phyloP scores from a whole-genome alignment of 2,113 vertebrate species.

The Hylia prasina region DNA sequence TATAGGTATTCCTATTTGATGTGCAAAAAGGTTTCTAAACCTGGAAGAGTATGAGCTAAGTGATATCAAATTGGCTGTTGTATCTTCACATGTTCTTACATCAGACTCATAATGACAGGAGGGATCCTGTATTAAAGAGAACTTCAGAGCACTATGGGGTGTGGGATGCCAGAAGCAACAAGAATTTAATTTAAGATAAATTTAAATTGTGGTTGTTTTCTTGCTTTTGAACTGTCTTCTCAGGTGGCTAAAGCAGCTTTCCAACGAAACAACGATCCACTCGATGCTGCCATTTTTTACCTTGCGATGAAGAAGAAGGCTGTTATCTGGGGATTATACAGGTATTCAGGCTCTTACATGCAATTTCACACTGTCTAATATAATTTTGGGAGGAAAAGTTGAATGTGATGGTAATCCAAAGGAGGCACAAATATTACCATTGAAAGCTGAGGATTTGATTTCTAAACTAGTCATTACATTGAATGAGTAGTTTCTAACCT shows the following conservation, averaged over 20 bases:
- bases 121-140: not conserved
- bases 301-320: constrained; percentile 97
- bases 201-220: not conserved
- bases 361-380: not conserved
- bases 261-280: constrained; percentile 89
- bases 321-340: constrained; percentile 96
- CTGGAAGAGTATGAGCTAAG: not conserved
- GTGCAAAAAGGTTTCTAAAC: not conserved
- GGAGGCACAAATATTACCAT: not conserved
- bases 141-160: not conserved
- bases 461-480: not conserved
- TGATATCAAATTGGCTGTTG: not conserved
- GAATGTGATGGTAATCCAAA: not conserved
- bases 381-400: not conserved
- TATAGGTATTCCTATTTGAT: not conserved
- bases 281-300: constrained; percentile 96
- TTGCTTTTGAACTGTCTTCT: not conserved
- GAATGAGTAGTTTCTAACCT: not conserved
- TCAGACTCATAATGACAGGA: not conserved
- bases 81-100: rapidly evolving
- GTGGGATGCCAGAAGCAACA: not conserved
- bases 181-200: not conserved
- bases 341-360: constrained; percentile 60
- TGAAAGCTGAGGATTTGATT: not conserved
- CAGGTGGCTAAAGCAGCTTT: constrained; percentile 96